Evolutionary conservation across 2,888 invertebrate species (phyloP), one percentile per base, ranked within the genome.

Genomic region (Spisula solida): DNA sequence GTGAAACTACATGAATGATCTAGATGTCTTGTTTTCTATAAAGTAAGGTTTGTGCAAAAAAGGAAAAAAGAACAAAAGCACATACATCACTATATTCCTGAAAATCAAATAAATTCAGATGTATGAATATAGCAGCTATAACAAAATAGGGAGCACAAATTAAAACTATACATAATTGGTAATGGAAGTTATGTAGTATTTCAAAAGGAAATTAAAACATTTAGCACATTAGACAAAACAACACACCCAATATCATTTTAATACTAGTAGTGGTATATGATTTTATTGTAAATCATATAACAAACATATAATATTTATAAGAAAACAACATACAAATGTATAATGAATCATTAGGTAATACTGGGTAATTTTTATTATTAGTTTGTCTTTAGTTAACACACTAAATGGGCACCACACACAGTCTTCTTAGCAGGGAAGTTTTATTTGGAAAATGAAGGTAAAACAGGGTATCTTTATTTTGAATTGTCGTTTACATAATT

Each of bases 51-150:
- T 75, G 75, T 75, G 75, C 75, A 75, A 75, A 34, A 70, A 34
- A 75, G 31, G 29, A 31, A 60, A 60, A 75, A 34, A 75, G 16
- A 31, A 75, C 31, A 75, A 75, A 75, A 75, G 16, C 31, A 75
- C 75, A 31, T 75, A 75, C 75, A 31, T 75, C 75, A 75, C 31
- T 75, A 75, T 41, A 41, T 41, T 75, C 34, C 75, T 75, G 75
- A 75, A 75, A 70, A 18, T 34, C 18, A 31, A 75, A 75, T 34
- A 31, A 75, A 75, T 78, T n/a, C 31, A 41, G 20, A 78, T 34
- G 31, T 20, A 20, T 10, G 4, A 20, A 78, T 5, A 34, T 78
- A 16, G 1, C 34, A 0, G 6, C 25, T 56, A 56, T n/a, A 20
- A 56, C 20, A 16, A 41, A 51, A 51, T 16, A 8, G 10, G 60